phyloP scores from a whole-genome alignment of 2,888 invertebrate species.

The Colletes collaris region DNA sequence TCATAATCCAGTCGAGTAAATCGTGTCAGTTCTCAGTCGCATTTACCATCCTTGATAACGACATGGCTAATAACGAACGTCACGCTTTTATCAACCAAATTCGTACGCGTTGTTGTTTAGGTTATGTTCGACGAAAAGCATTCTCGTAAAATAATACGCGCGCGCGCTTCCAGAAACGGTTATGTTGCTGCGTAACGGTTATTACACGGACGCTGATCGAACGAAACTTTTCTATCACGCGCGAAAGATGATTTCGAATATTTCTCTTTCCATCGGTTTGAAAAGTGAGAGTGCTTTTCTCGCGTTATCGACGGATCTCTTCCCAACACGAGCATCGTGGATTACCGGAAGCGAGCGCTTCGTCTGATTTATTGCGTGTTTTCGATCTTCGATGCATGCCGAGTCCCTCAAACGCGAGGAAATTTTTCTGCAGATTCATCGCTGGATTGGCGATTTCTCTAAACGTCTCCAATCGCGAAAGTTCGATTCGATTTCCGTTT shows the following conservation, averaged over 20 bases:
- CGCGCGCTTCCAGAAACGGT: background rate
- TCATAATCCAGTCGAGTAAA: constrained; percentile 41
- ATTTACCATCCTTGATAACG: constrained; percentile 42
- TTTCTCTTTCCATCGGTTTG: constrained; percentile 8
- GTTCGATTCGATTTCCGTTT: constrained; percentile 29
- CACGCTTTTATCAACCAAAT: constrained; percentile 14
- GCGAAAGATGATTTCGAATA: background rate
- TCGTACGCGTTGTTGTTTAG: background rate
- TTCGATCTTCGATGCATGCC: constrained; percentile 4
- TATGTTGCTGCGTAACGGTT: background rate
- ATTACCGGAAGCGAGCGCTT: constrained; percentile 5
- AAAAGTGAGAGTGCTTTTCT: constrained; percentile 4
- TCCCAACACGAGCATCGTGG: background rate
- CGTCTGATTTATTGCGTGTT: background rate
- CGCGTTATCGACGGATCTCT: constrained; percentile 13
- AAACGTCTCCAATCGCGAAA: constrained; percentile 33
- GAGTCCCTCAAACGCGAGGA: background rate
- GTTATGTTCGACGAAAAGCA: constrained; percentile 6
- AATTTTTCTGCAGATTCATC: constrained; percentile 17
- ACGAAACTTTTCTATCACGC: too few species aligned
- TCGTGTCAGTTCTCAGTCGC: constrained; percentile 35
- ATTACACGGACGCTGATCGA: background rate
- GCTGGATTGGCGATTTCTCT: constrained; percentile 46
- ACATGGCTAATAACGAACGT: background rate
- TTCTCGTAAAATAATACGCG: background rate